Base-by-base conservation (phyloP, 1,140 invertebrate genomes). In the Brachionus rubens region DNA sequence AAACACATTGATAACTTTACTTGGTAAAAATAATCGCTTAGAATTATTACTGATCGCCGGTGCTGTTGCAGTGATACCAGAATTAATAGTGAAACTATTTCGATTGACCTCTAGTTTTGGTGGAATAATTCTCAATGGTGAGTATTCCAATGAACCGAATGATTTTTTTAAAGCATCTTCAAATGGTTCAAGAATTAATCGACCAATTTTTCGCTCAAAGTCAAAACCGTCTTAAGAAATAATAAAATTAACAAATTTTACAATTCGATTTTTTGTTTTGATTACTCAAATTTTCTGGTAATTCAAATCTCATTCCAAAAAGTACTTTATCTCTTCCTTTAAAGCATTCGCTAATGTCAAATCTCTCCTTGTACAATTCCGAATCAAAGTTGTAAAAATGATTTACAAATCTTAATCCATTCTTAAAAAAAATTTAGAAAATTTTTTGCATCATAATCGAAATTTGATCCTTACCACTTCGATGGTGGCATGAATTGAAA, bases 351-450 rank as follows among this genome's bases (percentile, higher is more conserved):
- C 46, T 50, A 12, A 72, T 72, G 14, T 72, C 68, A 41, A 72
- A 72, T 36, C 46, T 48, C 10, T 28, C n/a, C 12, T 41, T 48
- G 19, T 72, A 54, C 6, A 26, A 41, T 3, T 21, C 21, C 1
- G 68, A 72, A 14, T 72, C 68, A 24, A 72, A 72, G 14, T 72
- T 41, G 14, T 36, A 72, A 36, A 72, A 40, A 16, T 54, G 68
- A 50, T 72, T 48, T 6, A 48, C 26, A 0, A 54, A n/a, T 50
- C 50, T 72, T 7, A 48, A 4, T 3, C 21, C 14, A 36, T 10
- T 47, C 68, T 54, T 41, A 26, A 50, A 19, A 40, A 72, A 40
- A 26, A 21, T 4, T 50, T 26, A 3, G 12, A 30, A 30, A 28
- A 1, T 43, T n/a, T n/a, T n/a, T n/a, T n/a, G n/a, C n/a, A n/a